Evolutionary conservation across 2,797 vertebrate genomes (phyloP).

Genomic region (Champsocephalus gunnari): DNA sequence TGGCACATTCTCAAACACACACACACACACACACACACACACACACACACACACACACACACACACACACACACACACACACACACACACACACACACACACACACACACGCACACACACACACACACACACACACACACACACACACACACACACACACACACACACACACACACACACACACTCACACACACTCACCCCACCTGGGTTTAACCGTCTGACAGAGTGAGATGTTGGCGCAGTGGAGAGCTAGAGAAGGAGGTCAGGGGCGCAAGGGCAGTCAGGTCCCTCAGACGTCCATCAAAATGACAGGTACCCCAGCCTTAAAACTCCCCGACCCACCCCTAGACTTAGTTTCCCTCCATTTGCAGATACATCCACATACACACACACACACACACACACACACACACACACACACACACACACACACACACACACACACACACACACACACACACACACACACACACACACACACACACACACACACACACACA

Average conservation of each 20-base stretch:
- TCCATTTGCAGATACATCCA: constrained; percentile 43
- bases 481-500: constrained; percentile 27
- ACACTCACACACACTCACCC: constrained; percentile 34
- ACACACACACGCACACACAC: too few species aligned
- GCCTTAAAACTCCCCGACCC: constrained; percentile 78
- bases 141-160: constrained; percentile 42
- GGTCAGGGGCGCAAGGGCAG: constrained; percentile 83
- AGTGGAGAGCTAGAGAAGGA: constrained; percentile 71
- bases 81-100: too few species aligned
- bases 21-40: constrained; percentile 40
- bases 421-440: constrained; percentile 17
- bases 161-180: constrained; percentile 24
- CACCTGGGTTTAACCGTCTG: constrained; percentile 81
- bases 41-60: constrained; percentile 32
- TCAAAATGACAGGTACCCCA: constrained; percentile 84
- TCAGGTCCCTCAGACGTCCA: constrained; percentile 82
- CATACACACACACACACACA: constrained; percentile 24
- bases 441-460: constrained; percentile 27
- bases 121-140: constrained; percentile 31
- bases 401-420: constrained; percentile 21
- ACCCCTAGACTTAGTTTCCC: constrained; percentile 70
- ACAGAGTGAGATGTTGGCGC: constrained; percentile 78
- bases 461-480: constrained; percentile 21
- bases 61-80: too few species aligned
- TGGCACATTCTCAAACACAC: constrained; percentile 53